Percentiles rank a stretch among this genome's conserved stretches.
Conservation (phyloP, 2,113 vertebrate genomes). For the Poecilia latipinna region DNA sequence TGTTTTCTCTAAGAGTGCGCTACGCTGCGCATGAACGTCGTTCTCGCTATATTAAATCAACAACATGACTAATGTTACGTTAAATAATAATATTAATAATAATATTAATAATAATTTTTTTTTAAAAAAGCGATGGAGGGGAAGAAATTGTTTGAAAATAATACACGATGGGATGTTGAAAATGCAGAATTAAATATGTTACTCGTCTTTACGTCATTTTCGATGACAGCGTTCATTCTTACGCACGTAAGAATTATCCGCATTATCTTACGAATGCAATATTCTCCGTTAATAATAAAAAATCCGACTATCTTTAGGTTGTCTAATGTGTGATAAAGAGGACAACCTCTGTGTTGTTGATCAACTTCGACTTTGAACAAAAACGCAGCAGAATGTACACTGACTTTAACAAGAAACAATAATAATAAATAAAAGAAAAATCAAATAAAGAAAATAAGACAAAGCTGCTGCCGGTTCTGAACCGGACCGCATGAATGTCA, state of each 20-base stretch:
- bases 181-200: background rate
- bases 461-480: background rate
- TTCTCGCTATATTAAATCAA: background rate
- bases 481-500: conserved; percentile 18
- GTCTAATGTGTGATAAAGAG: background rate
- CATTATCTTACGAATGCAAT: background rate
- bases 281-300: background rate
- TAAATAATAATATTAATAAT: background rate
- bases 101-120: too few species aligned
- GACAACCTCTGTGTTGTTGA: background rate
- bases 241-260: background rate
- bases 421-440: too few species aligned
- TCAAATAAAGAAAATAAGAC: background rate
- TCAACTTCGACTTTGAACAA: background rate
- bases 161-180: background rate
- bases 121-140: background rate
- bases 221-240: background rate
- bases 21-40: too few species aligned
- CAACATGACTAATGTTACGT: background rate
- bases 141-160: background rate
- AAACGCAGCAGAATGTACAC: background rate
- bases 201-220: background rate
- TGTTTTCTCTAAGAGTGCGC: too few species aligned
- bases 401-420: too few species aligned
- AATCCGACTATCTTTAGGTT: background rate